A percentile compares a stretch with the other conserved stretches of the same genome.
Conservation (phyloP, 1,140 invertebrate genomes). For the Danaus plexippus region DNA sequence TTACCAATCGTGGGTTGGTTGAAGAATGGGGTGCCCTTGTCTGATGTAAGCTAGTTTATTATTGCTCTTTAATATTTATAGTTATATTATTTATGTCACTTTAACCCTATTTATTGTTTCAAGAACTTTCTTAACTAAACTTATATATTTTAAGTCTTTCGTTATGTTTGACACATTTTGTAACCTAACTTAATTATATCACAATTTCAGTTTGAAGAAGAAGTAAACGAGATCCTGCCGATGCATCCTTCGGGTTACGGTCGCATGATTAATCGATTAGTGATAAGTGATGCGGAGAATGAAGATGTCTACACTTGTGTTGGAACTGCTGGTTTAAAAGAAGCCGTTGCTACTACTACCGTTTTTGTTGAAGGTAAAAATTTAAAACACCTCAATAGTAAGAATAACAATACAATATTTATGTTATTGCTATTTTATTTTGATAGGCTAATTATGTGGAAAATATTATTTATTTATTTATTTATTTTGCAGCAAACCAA, state of each 20-base stretch:
- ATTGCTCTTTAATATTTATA: too few species aligned
- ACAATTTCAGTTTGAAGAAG: slow-evolving; percentile 51
- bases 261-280: slow-evolving; percentile 76
- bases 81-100: neutral
- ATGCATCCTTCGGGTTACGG: slow-evolving; percentile 69
- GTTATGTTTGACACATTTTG: too few species aligned
- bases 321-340: slow-evolving; percentile 75
- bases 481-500: slow-evolving; percentile 28
- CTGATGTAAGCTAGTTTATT: slow-evolving; percentile 66
- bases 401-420: too few species aligned
- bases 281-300: slow-evolving; percentile 74
- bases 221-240: slow-evolving; percentile 70
- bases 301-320: slow-evolving; percentile 80
- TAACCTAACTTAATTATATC: neutral
- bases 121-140: too few species aligned
- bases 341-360: slow-evolving; percentile 69
- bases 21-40: slow-evolving; percentile 72
- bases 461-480: slow-evolving; percentile 1
- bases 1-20: slow-evolving; percentile 78
- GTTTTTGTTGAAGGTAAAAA: slow-evolving; percentile 54
- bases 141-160: too few species aligned
- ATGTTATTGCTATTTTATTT: too few species aligned
- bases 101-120: neutral
- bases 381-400: neutral
- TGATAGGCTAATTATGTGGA: too few species aligned